Conservation (phyloP, 2,888 invertebrate species). For the Epicampocera succincta region DNA sequence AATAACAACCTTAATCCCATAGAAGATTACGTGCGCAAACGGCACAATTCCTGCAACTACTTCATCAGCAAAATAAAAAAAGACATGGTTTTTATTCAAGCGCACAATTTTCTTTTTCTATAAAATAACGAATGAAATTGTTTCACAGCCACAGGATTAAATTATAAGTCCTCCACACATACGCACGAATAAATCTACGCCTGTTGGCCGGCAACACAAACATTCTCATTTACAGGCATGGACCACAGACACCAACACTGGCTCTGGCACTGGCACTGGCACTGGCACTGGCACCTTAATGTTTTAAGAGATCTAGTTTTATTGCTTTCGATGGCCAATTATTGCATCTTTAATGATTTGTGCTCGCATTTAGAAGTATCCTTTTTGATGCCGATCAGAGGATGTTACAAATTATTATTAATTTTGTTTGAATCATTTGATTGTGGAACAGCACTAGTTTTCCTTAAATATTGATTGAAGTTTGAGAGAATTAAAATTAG, state of each 20-base stretch:
- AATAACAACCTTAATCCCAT: slow-evolving; percentile 57
- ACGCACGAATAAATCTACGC: slow-evolving; percentile 14
- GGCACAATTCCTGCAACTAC: slow-evolving; percentile 37
- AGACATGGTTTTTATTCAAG: slow-evolving; percentile 36
- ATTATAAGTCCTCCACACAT: slow-evolving; percentile 19
- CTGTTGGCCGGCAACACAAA: neutral
- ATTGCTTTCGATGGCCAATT: slow-evolving; percentile 10
- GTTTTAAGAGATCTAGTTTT: slow-evolving; percentile 16
- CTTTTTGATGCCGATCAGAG: no score
- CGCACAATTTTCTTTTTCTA: slow-evolving; percentile 1
- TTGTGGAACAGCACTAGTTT: no score
- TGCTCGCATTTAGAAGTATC: neutral
- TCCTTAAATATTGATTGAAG: no score
- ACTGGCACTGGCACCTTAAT: neutral
- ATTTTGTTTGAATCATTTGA: no score
- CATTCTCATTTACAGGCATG: neutral
- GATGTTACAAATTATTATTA: no score
- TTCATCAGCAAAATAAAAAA: slow-evolving; percentile 20
- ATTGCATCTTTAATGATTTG: neutral
- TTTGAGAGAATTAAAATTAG: no score
- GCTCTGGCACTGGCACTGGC: no score
- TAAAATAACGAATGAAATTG: slow-evolving; percentile 14
- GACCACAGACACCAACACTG: no score
- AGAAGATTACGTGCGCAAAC: slow-evolving; percentile 62
- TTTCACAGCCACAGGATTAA: slow-evolving; percentile 43